Conservation (phyloP, 2,797 vertebrate species). For the Anguilla anguilla region DNA sequence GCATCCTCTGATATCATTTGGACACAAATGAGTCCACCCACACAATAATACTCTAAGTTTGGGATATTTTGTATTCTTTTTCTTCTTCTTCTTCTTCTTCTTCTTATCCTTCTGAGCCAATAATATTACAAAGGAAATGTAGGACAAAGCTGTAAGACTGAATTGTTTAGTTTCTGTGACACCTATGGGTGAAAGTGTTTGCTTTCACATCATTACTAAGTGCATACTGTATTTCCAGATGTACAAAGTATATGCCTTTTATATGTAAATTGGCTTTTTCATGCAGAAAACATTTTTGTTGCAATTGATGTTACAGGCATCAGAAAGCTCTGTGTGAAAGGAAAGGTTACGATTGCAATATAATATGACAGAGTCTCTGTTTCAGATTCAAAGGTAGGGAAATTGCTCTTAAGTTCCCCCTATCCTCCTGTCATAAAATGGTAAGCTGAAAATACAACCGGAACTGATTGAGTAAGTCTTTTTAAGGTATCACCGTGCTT, state of each 20-base stretch:
- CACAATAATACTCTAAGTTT: background rate
- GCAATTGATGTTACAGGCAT: background rate
- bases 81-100: background rate
- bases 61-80: background rate
- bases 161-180: background rate
- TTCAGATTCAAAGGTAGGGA: background rate
- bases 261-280: background rate
- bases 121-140: background rate
- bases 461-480: background rate
- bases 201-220: background rate
- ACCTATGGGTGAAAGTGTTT: background rate
- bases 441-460: background rate
- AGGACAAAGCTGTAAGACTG: background rate
- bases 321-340: constrained; percentile 1
- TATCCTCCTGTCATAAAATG: background rate
- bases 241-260: background rate
- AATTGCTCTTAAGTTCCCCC: constrained; percentile 10
- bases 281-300: background rate
- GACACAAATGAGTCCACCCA: background rate
- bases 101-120: background rate
- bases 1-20: background rate
- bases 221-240: background rate
- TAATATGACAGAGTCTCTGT: background rate
- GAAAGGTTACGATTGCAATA: background rate
- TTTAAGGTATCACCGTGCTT: background rate